A percentile compares a stretch with the other conserved stretches of the same genome.
Conservation (phyloP, 2,888 invertebrate species). For the Agapetus fuscipes region DNA sequence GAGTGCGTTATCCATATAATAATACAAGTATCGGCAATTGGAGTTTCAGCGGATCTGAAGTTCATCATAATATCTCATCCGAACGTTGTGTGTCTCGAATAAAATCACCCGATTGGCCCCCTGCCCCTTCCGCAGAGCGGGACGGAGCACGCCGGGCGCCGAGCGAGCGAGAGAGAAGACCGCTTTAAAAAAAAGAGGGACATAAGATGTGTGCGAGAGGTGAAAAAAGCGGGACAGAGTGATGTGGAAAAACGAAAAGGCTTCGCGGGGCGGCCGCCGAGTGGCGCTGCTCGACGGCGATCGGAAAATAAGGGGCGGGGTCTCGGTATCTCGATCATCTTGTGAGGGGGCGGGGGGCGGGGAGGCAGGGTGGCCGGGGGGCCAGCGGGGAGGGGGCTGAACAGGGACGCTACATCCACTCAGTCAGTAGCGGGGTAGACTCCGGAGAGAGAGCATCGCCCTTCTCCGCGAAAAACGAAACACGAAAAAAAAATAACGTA, state of each 20-base stretch:
- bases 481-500: too few species aligned
- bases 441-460: constrained; percentile 10
- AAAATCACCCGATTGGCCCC: constrained; percentile 20
- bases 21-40: too few species aligned
- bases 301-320: constrained; percentile 17
- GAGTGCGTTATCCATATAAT: too few species aligned
- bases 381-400: too few species aligned
- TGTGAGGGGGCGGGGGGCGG: too few species aligned
- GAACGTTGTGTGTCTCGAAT: constrained; percentile 13
- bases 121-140: constrained; percentile 11
- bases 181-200: constrained; percentile 20
- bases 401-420: too few species aligned
- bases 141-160: constrained; percentile 6
- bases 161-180: constrained; percentile 8
- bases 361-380: too few species aligned
- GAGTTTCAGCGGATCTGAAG: constrained; percentile 8
- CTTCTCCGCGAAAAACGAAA: too few species aligned
- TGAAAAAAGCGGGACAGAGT: constrained; percentile 2
- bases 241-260: constrained; percentile 6
- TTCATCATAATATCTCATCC: constrained; percentile 15
- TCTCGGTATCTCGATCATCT: constrained; percentile 11
- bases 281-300: constrained; percentile 11
- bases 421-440: constrained; percentile 15
- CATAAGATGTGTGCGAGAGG: constrained; percentile 7
- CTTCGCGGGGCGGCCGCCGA: constrained; percentile 14